These are phyloP conservation scores for Daubentonia madagascariensis DNA, from an alignment of 2,113 vertebrate species.

Conservation along the genomic window DNA sequence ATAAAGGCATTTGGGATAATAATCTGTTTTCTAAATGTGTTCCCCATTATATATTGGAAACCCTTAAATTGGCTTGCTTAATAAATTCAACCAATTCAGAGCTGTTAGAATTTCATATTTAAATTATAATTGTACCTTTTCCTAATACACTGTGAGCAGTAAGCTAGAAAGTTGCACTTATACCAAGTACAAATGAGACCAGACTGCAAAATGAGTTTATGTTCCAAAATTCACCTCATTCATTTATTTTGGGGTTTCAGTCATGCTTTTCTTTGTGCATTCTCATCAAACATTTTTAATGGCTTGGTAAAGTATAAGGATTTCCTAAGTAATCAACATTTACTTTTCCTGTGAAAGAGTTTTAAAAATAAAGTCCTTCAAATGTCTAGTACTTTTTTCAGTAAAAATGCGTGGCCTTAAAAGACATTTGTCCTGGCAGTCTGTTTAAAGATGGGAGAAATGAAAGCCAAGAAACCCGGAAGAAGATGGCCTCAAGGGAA, in stretches of 20 bases:
- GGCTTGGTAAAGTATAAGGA: background rate
- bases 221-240: slow-evolving; percentile 36
- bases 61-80: background rate
- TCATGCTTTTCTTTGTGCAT: slow-evolving; percentile 30
- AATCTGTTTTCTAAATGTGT: background rate
- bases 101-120: background rate
- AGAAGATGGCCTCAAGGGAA: slow-evolving; percentile 76
- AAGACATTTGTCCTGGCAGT: slow-evolving; percentile 69
- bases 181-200: background rate
- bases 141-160: background rate
- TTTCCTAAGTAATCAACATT: slow-evolving; percentile 69
- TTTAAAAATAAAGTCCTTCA: slow-evolving; percentile 68
- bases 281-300: slow-evolving; percentile 56
- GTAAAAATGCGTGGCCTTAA: slow-evolving; percentile 62
- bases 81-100: background rate
- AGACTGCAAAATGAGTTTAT: slow-evolving; percentile 26
- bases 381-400: slow-evolving; percentile 68
- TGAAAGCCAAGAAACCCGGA: slow-evolving; percentile 69
- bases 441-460: slow-evolving; percentile 76
- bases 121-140: slow-evolving; percentile 25
- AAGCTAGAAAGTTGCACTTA: background rate
- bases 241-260: slow-evolving; percentile 62
- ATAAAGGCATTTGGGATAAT: background rate
- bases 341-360: background rate
- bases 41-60: background rate